A percentile compares a stretch with the other conserved stretches of the same genome.
phyloP scores from a whole-genome alignment of 1,140 invertebrate genomes.

The Bombus superbus region DNA sequence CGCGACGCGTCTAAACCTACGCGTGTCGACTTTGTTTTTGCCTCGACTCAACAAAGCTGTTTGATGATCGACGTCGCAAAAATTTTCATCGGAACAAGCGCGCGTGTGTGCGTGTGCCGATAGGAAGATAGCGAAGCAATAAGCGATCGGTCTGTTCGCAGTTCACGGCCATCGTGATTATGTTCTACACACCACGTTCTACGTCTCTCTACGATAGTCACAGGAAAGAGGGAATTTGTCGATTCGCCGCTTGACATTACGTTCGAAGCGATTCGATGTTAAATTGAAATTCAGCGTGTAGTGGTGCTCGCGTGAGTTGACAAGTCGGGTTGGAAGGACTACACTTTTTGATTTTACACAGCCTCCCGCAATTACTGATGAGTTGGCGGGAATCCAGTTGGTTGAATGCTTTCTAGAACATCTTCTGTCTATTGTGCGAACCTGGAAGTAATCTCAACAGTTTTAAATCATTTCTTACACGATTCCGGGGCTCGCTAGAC shows the following conservation, averaged over 20 bases:
- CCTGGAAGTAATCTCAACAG: conserved; percentile 66
- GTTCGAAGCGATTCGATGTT: conserved; percentile 29
- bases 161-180: too few relatives aligned
- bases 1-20: too few relatives aligned
- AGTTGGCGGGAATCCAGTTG: conserved; percentile 68
- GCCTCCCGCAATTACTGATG: conserved; percentile 68
- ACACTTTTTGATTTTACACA: conserved; percentile 64
- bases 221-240: not conserved
- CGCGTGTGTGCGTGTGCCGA: too few relatives aligned
- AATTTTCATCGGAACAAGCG: too few relatives aligned
- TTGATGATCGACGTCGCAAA: too few relatives aligned
- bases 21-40: too few relatives aligned
- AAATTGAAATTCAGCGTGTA: conserved; percentile 54
- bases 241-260: not conserved
- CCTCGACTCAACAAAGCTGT: too few relatives aligned
- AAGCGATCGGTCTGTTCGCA: too few relatives aligned
- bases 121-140: too few relatives aligned
- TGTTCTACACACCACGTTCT: too few relatives aligned
- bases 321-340: not conserved
- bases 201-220: too few relatives aligned
- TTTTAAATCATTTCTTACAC: conserved; percentile 66
- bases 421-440: conserved; percentile 66
- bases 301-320: conserved; percentile 14
- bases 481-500: not conserved
- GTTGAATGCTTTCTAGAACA: conserved; percentile 67